phyloP scores from a whole-genome alignment of 2,888 invertebrate species.

The Branchellion lobata region DNA sequence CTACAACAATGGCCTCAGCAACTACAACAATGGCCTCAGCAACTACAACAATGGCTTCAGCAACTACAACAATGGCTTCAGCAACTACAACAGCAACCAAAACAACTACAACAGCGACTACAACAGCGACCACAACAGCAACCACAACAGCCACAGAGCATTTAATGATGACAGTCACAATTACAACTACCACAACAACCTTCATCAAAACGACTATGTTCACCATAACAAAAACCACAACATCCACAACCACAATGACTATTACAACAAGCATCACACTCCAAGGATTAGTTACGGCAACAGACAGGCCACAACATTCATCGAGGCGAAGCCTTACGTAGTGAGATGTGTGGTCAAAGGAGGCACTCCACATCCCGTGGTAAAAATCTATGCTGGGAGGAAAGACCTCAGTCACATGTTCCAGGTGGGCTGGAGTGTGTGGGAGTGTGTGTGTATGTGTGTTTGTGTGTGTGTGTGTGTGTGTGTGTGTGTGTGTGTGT shows the following conservation, averaged over 20 bases:
- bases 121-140: neutral
- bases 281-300: neutral
- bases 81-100: neutral
- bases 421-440: conserved; percentile 13
- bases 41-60: neutral
- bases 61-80: neutral
- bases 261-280: neutral
- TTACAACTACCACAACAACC: neutral
- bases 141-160: neutral
- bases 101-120: neutral
- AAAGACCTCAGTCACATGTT: conserved; percentile 42
- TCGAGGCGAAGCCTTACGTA: conserved; percentile 39
- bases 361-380: conserved; percentile 43
- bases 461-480: neutral
- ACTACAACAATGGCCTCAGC: neutral
- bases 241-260: neutral
- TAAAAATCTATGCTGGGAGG: conserved; percentile 40
- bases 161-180: neutral
- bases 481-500: neutral
- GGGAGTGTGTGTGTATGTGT: too few relatives aligned
- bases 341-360: conserved; percentile 45
- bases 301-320: conserved; percentile 5
- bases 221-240: neutral
- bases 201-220: neutral
- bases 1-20: neutral